Evolutionary conservation across 2,113 vertebrate species (phyloP).

Genomic region (Nothoprocta pentlandii): DNA sequence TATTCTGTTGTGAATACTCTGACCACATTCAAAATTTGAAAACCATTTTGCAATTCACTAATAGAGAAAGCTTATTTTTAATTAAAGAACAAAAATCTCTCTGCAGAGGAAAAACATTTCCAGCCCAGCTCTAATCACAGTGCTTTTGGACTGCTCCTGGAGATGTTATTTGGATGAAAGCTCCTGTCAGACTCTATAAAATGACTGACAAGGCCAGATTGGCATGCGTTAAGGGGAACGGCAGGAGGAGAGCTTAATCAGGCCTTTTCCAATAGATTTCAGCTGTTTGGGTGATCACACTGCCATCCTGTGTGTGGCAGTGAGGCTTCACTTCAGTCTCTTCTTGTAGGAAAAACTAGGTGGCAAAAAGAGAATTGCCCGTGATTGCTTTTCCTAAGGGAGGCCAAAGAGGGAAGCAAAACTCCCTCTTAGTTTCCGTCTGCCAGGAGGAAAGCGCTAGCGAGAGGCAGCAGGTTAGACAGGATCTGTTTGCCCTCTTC

Average conservation of each 20-base stretch:
- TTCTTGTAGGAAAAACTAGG: neutral
- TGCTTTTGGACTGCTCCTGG: slow-evolving; percentile 9
- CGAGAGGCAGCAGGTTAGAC: neutral
- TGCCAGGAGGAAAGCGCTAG: neutral
- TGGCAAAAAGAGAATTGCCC: slow-evolving; percentile 35
- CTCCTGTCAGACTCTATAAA: slow-evolving; percentile 25
- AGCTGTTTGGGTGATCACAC: neutral
- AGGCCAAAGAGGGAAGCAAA: neutral
- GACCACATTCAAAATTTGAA: neutral
- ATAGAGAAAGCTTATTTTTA: neutral
- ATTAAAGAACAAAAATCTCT: neutral
- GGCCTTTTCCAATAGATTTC: slow-evolving; percentile 23
- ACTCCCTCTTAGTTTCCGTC: neutral
- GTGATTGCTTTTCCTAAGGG: neutral
- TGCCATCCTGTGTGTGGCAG: slow-evolving; percentile 42
- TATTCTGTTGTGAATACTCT: neutral
- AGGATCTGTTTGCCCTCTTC: neutral
- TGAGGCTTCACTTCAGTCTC: slow-evolving; percentile 38
- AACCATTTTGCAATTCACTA: neutral
- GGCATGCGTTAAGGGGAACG: slow-evolving; percentile 45
- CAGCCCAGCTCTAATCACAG: neutral
- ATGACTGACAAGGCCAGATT: slow-evolving; percentile 53
- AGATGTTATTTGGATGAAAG: slow-evolving; percentile 55
- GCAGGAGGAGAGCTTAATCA: slow-evolving; percentile 56
- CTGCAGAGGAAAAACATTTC: neutral